Conservation (phyloP, 2,113 vertebrate species). For the Aphyosemion australe region DNA sequence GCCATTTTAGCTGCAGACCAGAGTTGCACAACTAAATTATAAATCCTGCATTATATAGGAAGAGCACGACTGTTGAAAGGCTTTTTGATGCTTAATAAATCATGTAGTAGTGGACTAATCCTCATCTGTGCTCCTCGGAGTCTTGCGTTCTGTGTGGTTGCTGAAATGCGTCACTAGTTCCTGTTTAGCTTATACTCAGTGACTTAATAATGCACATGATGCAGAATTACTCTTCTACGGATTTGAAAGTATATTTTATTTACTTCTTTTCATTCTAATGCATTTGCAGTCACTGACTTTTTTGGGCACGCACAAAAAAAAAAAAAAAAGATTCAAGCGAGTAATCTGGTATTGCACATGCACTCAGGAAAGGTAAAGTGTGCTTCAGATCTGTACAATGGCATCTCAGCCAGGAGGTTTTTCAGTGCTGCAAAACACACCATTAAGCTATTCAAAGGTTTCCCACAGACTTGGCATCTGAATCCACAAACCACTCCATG, state of each 20-base stretch:
- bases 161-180: slow-evolving; percentile 14
- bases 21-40: slow-evolving; percentile 3
- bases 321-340: slow-evolving; percentile 9
- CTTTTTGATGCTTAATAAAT: slow-evolving; percentile 52
- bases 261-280: slow-evolving; percentile 17
- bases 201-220: slow-evolving; percentile 29
- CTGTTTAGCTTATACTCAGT: slow-evolving; percentile 21
- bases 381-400: slow-evolving; percentile 8
- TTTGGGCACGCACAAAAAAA: neutral
- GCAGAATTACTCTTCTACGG: slow-evolving; percentile 3
- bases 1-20: too few species aligned
- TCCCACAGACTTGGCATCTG: slow-evolving; percentile 25
- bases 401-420: slow-evolving; percentile 2
- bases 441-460: slow-evolving; percentile 50
- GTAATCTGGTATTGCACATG: neutral
- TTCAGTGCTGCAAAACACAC: slow-evolving; percentile 44
- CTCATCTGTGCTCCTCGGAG: slow-evolving; percentile 35
- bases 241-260: slow-evolving; percentile 4
- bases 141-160: slow-evolving; percentile 4
- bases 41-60: slow-evolving; percentile 63
- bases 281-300: slow-evolving; percentile 20
- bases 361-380: slow-evolving; percentile 21
- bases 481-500: slow-evolving; percentile 31
- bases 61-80: slow-evolving; percentile 65
- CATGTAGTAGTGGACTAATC: slow-evolving; percentile 61